Evolutionary conservation across 2,888 invertebrate species (phyloP).

Genomic region (Drosophila pseudotakahashii): DNA sequence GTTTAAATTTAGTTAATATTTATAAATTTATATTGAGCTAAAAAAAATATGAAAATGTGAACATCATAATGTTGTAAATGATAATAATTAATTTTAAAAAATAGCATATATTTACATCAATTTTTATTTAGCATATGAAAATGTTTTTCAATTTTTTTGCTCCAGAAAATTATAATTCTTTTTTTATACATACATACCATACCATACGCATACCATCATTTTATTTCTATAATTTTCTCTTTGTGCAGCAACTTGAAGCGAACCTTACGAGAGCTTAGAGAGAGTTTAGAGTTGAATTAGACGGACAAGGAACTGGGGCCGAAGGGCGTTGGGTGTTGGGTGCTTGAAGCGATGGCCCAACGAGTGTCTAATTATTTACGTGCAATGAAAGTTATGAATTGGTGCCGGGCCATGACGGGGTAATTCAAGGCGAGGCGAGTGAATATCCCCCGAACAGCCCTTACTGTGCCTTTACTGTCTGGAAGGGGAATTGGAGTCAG

Average conservation of each 20-base stretch:
- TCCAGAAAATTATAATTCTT: too few relatives aligned
- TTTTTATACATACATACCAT: too few relatives aligned
- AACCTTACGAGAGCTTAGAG: conserved; percentile 49
- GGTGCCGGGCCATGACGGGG: neutral
- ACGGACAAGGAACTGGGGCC: conserved; percentile 3
- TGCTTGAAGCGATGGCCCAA: conserved; percentile 37
- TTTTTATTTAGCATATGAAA: too few relatives aligned
- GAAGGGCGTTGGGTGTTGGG: conserved; percentile 3
- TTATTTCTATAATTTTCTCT: neutral
- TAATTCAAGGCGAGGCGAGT: too few relatives aligned
- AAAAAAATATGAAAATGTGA: too few relatives aligned
- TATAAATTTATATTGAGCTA: too few relatives aligned
- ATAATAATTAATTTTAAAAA: too few relatives aligned
- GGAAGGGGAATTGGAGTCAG: conserved; percentile 1
- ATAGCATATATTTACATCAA: too few relatives aligned
- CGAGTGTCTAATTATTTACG: conserved; percentile 50
- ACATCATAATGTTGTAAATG: too few relatives aligned
- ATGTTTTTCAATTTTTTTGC: too few relatives aligned
- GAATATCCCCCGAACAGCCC: neutral
- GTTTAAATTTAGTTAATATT: too few relatives aligned
- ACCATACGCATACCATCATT: too few relatives aligned
- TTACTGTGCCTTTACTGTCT: conserved; percentile 32
- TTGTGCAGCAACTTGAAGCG: neutral
- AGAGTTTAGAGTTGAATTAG: conserved; percentile 61
- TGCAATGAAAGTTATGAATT: conserved; percentile 47